A percentile compares a stretch with the other conserved stretches of the same genome.
Conservation (phyloP, 2,797 vertebrate genomes). For the Mormyrus proboscirostris region DNA sequence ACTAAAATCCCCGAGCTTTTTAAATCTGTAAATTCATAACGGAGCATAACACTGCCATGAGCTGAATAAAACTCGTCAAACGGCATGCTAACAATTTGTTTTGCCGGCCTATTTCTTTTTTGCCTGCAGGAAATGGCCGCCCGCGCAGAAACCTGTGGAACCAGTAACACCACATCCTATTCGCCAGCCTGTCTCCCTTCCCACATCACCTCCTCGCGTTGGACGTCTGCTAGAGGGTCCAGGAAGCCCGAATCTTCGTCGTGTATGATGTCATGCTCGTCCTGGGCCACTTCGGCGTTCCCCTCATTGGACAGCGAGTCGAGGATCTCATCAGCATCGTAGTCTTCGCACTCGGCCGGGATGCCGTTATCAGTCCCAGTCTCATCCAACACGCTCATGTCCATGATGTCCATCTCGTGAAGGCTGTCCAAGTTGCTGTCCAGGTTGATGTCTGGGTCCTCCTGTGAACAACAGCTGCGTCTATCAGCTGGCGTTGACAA, state of each 20-base stretch:
- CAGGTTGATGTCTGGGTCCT: conserved; percentile 67
- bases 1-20: not conserved
- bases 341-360: conserved; percentile 63
- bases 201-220: conserved; percentile 39
- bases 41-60: not conserved
- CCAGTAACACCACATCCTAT: not conserved
- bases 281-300: conserved; percentile 41
- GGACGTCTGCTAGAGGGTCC: conserved; percentile 39
- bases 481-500: no score
- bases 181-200: not conserved
- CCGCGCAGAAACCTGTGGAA: not conserved
- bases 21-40: not conserved
- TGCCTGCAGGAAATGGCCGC: not conserved
- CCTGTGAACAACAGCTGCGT: conserved; percentile 46
- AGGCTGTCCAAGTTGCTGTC: conserved; percentile 73
- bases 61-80: not conserved
- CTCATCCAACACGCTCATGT: conserved; percentile 79
- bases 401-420: conserved; percentile 80
- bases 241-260: conserved; percentile 32
- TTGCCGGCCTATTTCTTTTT: not conserved
- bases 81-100: not conserved
- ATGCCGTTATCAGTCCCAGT: conserved; percentile 72
- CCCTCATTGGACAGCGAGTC: conserved; percentile 58
- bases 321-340: conserved; percentile 56
- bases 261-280: conserved; percentile 28